Evolutionary conservation across 2,888 invertebrate species (phyloP), one percentile per base, ranked within the genome.

Genomic region (Athripsodes cinereus): DNA sequence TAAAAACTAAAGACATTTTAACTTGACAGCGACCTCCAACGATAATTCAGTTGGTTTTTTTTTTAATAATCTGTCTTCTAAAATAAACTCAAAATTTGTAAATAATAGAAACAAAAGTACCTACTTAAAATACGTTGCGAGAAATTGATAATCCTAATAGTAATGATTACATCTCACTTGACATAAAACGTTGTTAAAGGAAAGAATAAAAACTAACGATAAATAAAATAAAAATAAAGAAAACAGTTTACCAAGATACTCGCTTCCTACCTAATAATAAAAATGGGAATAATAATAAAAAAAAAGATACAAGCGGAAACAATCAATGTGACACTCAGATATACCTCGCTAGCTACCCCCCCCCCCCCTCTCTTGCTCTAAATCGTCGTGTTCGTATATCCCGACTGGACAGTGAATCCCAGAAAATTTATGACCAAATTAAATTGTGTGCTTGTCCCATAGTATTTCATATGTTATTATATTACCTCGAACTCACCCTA

Each of bases 341-440:
- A 26, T 6, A 26, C 26, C n/a, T n/a, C n/a, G n/a, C n/a, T n/a
- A n/a, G n/a, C n/a, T n/a, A n/a, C n/a, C n/a, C 26, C 26, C 26
- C 26, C 10, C 13, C 5, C 13, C 13, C 40, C 40, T 40, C 40
- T 13, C 40, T 13, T n/a, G 40, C 8, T n/a, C n/a, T n/a, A n/a
- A n/a, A n/a, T n/a, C 31, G 40, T 5, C 5, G n/a, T 5, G 40
- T 40, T 13, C 40, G 16, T 26, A 10, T 3, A 26, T 10, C 26
- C 26, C 10, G 26, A n/a, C n/a, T n/a, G 26, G 26, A 26, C 13
- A 13, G 40, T 40, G 40, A 40, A 35, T 34, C 55, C 50, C 11
- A 21, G 31, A 13, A 51, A 54, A 62, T 62, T 62, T 62, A 62
- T 54, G 59, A 57, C 53, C 46, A 59, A 62, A 60, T 62, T 62